Evolutionary conservation across 1,140 invertebrate genomes (phyloP).

Genomic region (Drosophila persimilis): DNA sequence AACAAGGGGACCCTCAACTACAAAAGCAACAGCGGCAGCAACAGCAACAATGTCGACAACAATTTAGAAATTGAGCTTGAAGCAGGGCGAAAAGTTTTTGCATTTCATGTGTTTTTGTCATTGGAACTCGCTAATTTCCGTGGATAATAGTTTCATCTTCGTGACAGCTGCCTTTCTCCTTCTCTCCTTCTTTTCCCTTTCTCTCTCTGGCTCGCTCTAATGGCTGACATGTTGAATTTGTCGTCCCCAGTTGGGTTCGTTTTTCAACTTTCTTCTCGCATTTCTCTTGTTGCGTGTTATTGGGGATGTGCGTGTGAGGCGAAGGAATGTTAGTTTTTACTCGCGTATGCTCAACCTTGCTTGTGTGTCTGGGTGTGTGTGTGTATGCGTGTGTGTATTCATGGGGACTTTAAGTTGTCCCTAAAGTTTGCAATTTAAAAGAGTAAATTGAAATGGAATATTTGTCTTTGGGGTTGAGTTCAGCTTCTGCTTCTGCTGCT

Average conservation of each 20-base stretch:
- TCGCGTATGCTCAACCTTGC: neutral
- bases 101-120: constrained; percentile 74
- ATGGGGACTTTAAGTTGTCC: constrained; percentile 63
- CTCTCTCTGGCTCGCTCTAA: constrained; percentile 12
- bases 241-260: constrained; percentile 56
- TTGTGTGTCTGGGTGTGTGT: neutral
- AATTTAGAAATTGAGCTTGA: constrained; percentile 74
- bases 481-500: constrained; percentile 7
- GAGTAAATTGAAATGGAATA: constrained; percentile 66
- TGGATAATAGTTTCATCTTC: constrained; percentile 79
- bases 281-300: constrained; percentile 69
- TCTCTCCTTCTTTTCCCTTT: neutral
- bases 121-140: constrained; percentile 73
- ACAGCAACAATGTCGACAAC: constrained; percentile 61
- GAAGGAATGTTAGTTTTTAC: constrained; percentile 39
- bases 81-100: constrained; percentile 63
- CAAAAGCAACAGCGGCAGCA: constrained; percentile 6
- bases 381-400: neutral
- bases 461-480: constrained; percentile 18
- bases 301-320: constrained; percentile 47
- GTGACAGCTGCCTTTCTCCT: constrained; percentile 36
- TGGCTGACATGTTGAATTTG: constrained; percentile 73
- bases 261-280: constrained; percentile 53
- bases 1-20: constrained; percentile 6
- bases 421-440: constrained; percentile 52